Evolutionary conservation across 2,888 invertebrate genomes (phyloP).

Genomic region (Epsilonema sp.): DNA sequence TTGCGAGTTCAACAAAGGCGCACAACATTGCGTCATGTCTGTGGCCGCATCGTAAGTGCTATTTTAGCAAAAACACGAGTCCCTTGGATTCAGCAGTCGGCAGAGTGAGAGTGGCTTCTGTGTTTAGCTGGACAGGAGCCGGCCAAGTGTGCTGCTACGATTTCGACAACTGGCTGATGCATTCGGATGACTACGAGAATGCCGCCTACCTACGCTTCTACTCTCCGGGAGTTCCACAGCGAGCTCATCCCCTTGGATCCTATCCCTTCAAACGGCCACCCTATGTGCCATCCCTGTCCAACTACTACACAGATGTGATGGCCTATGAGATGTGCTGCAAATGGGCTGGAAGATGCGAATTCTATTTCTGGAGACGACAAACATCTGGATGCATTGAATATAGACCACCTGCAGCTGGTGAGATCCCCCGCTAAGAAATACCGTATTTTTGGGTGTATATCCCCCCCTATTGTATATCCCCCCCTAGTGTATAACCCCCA

Average conservation of each 20-base stretch:
- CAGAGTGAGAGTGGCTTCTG: no score
- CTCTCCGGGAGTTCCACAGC: slow-evolving; percentile 2
- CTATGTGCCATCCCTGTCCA: slow-evolving; percentile 61
- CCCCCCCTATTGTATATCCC: no score
- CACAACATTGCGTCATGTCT: slow-evolving; percentile 73
- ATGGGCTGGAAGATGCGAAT: slow-evolving; percentile 63
- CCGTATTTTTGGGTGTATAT: no score
- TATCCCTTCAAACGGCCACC: slow-evolving; percentile 55
- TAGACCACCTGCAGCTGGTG: slow-evolving; percentile 58
- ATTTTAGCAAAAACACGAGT: background rate
- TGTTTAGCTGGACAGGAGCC: slow-evolving; percentile 3
- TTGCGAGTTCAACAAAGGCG: slow-evolving; percentile 68
- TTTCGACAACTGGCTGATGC: slow-evolving; percentile 62
- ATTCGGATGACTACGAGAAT: slow-evolving; percentile 58
- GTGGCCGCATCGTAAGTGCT: slow-evolving; percentile 66
- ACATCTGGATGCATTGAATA: slow-evolving; percentile 84
- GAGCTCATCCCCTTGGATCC: slow-evolving; percentile 51
- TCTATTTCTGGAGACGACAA: slow-evolving; percentile 61
- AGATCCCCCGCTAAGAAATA: no score
- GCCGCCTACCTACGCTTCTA: slow-evolving; percentile 12
- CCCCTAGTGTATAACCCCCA: no score
- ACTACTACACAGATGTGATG: slow-evolving; percentile 79
- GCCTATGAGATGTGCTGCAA: slow-evolving; percentile 78
- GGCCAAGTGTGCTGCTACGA: slow-evolving; percentile 93
- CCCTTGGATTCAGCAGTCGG: no score